A percentile compares a stretch with the other conserved stretches of the same genome.
These are phyloP conservation scores for Nomada lathburiana DNA, from an alignment of 2,888 invertebrate genomes.

Conservation along the genomic window DNA sequence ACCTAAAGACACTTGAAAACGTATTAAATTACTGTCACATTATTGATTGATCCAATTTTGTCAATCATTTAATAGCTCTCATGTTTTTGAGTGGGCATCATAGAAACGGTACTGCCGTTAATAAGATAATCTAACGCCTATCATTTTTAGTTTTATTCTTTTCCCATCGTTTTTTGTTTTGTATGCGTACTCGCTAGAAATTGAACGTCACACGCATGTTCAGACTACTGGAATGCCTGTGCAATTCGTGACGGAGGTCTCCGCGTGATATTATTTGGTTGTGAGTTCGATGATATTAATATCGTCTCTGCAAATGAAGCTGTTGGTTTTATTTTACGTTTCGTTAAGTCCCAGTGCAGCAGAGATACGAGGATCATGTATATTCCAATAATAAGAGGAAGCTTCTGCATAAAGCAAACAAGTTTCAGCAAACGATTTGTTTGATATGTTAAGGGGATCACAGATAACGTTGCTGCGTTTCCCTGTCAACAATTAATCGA, in stretches of 20 bases:
- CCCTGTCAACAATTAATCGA: slow-evolving; percentile 43
- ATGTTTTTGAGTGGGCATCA: too few relatives aligned
- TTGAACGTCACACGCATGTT: background rate
- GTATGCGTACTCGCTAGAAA: too few relatives aligned
- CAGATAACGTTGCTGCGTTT: background rate
- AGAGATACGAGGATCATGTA: slow-evolving; percentile 52
- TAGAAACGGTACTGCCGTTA: too few relatives aligned
- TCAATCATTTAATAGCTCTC: background rate
- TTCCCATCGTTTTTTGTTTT: too few relatives aligned
- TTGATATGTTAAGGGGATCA: slow-evolving; percentile 21
- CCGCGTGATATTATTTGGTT: background rate
- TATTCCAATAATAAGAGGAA: slow-evolving; percentile 65
- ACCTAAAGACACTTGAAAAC: too few relatives aligned
- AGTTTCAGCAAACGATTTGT: slow-evolving; percentile 23
- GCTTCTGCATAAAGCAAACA: slow-evolving; percentile 42
- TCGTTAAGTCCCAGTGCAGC: slow-evolving; percentile 19
- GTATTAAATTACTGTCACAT: background rate
- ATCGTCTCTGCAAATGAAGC: background rate
- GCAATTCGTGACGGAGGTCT: background rate
- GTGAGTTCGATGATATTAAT: slow-evolving; percentile 13
- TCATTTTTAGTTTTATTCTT: too few relatives aligned
- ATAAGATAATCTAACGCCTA: too few relatives aligned
- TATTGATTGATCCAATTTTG: background rate
- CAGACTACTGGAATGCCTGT: slow-evolving; percentile 17
- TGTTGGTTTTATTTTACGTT: background rate